Conservation (phyloP, 92 coral and sea anemone genomes). For the Palythoa caribaeorum region DNA sequence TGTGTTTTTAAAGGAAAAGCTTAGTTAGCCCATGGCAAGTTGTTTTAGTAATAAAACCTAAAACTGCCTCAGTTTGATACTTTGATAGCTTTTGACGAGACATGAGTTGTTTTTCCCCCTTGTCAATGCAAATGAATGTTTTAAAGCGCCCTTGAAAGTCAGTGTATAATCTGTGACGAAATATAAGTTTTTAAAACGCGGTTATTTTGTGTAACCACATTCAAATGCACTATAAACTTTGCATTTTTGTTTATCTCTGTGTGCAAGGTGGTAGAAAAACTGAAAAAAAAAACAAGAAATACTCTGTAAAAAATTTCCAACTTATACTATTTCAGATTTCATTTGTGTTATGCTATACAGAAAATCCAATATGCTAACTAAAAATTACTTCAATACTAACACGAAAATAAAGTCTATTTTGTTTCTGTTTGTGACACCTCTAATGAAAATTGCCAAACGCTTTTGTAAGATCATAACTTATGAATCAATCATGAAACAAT, state of each 20-base stretch:
- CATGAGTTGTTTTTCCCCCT: not conserved
- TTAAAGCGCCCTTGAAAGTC: not conserved
- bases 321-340: not conserved
- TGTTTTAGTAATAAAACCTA: slow-evolving; percentile 15
- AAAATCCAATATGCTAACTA: slow-evolving; percentile 9
- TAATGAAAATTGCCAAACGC: slow-evolving; percentile 7
- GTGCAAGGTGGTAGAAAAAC: not conserved
- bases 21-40: slow-evolving; percentile 44
- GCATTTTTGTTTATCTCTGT: slow-evolving; percentile 6
- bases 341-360: slow-evolving; percentile 19
- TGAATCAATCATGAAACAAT: slow-evolving; percentile 34
- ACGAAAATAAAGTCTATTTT: not conserved
- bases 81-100: slow-evolving; percentile 23
- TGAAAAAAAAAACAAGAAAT: not conserved
- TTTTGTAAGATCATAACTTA: slow-evolving; percentile 4
- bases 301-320: not conserved
- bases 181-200: not conserved
- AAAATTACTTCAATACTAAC: slow-evolving; percentile 13
- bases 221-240: not conserved
- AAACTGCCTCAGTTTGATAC: slow-evolving; percentile 34
- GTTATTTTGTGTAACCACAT: slow-evolving; percentile 8
- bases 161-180: not conserved
- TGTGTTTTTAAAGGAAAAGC: slow-evolving; percentile 12
- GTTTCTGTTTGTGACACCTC: slow-evolving; percentile 4
- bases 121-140: not conserved